Conservation (phyloP, 2,888 invertebrate genomes). For the Willowsia nigromaculata region DNA sequence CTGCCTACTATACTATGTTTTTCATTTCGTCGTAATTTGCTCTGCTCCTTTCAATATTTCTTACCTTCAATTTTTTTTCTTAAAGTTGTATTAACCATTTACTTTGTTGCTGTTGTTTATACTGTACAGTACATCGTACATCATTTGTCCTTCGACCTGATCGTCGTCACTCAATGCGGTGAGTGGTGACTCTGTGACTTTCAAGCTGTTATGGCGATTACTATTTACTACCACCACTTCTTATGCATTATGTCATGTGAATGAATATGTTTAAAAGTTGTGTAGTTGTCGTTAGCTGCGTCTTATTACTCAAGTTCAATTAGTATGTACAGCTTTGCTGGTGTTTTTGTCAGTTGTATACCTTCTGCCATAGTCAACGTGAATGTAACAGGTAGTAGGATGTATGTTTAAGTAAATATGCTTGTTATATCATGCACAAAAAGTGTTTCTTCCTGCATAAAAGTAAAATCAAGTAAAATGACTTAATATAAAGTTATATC, state of each 20-base stretch:
- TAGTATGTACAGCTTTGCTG: not conserved
- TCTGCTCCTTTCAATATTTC: not conserved
- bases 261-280: too few species aligned
- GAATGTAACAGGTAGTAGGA: too few species aligned
- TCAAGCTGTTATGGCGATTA: conserved; percentile 21
- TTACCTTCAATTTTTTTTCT: conserved; percentile 16
- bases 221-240: not conserved
- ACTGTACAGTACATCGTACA: not conserved
- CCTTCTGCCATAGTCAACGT: too few species aligned
- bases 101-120: conserved; percentile 1
- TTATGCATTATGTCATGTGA: too few species aligned
- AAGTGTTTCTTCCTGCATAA: too few species aligned
- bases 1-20: not conserved
- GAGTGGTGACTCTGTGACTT: conserved; percentile 32
- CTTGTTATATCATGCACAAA: too few species aligned
- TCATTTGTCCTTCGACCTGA: conserved; percentile 46
- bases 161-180: conserved; percentile 3
- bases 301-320: conserved; percentile 25
- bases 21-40: not conserved
- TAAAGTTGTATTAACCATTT: not conserved
- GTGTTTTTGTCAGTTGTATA: not conserved
- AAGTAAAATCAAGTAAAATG: too few species aligned
- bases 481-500: not conserved
- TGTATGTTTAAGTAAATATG: too few species aligned
- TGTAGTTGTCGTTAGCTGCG: too few species aligned